phyloP scores from a whole-genome alignment of 1,140 invertebrate genomes.

The Cherax quadricarinatus region DNA sequence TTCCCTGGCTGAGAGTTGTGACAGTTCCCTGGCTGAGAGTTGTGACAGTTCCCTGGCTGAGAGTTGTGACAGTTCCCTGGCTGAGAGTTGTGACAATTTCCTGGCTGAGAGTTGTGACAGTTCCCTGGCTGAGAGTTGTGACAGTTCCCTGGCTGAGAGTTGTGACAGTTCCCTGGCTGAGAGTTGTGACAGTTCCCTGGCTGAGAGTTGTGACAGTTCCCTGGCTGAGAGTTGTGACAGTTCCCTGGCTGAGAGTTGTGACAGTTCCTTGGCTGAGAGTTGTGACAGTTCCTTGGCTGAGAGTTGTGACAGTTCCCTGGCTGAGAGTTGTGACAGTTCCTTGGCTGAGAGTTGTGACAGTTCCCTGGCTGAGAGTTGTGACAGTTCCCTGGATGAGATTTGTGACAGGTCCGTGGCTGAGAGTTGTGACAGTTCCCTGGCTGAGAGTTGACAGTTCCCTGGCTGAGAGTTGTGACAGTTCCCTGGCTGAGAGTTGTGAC shows the following conservation, averaged over 20 bases:
- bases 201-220: background rate
- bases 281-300: background rate
- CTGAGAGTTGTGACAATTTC: too few relatives aligned
- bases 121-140: background rate
- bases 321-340: too few relatives aligned
- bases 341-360: too few relatives aligned
- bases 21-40: background rate
- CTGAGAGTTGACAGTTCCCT: background rate
- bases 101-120: too few relatives aligned
- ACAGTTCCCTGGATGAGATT: too few relatives aligned
- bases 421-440: background rate
- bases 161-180: background rate
- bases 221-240: background rate
- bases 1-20: background rate
- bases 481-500: too few relatives aligned
- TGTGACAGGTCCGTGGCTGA: too few relatives aligned
- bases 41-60: background rate
- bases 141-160: background rate
- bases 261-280: too few relatives aligned
- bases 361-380: background rate
- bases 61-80: background rate
- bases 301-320: background rate
- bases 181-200: background rate
- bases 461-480: background rate
- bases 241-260: background rate